Evolutionary conservation across 2,888 invertebrate genomes (phyloP), one percentile per base, ranked within the genome.

Genomic region (Dyspetes luteomarginatus): DNA sequence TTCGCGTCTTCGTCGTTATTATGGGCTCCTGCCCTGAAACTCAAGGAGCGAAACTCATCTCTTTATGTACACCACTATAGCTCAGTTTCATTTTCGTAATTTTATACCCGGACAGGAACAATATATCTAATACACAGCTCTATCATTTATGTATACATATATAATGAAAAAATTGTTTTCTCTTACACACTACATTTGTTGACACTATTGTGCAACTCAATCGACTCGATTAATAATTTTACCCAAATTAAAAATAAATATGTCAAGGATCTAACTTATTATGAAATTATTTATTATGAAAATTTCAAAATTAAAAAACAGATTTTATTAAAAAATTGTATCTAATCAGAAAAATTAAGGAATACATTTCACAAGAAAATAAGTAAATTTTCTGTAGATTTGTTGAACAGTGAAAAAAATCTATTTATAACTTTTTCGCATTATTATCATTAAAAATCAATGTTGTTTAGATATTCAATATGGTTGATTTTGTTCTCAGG

Each of bases 1-100:
- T 80, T 75, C 75, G 65, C 69, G 50, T 79, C 71, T 60, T 60
- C 62, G 60, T 72, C 71, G 75, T 80, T 80, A 67, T 80, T 76
- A 73, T 55, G 71, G 58, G 17, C 43, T 67, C 43, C 24, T 64
- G 43, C 52, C n/a, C 67, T 68, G 80, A 76, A 80, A 72, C 76
- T 80, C 60, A 76, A 80, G 80, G 65, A 76, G 64, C 65, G 24
- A 17, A 69, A 71, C 68, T 68, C 68, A 48, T 41, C 71, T 64
- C 41, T 41, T 26, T 30, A 36, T 48, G 26, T 30, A 68, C 50
- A 75, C 12, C 45, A 48, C n/a, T 45, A 50, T 62, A 67, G 65
- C 75, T 80, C 75, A 30, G 60, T 71, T 80, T 62, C 80, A 36
- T 19, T 67, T 72, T 72, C 67, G 75, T 72, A 71, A 80, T 80